Conservation (phyloP, 2,888 invertebrate species). For the Entomobrya multifasciata region DNA sequence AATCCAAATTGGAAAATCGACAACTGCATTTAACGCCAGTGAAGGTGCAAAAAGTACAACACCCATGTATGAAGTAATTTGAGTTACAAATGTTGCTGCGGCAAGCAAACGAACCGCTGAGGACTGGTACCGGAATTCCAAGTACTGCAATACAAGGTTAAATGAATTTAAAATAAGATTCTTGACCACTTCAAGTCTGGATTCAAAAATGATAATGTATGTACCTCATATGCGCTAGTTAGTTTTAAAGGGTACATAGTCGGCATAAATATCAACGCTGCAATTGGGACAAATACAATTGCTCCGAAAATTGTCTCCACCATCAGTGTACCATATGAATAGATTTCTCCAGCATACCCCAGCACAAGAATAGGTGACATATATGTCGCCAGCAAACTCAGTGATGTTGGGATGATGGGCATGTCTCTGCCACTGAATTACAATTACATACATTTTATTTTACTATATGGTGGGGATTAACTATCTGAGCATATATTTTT, state of each 20-base stretch:
- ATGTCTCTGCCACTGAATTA: slow-evolving; percentile 66
- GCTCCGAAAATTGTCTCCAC: slow-evolving; percentile 75
- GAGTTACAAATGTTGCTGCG: slow-evolving; percentile 77
- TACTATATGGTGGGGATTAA: neutral
- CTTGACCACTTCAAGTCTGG: too few species aligned
- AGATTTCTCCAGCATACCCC: slow-evolving; percentile 78
- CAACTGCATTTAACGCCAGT: slow-evolving; percentile 75
- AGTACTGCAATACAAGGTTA: slow-evolving; percentile 80
- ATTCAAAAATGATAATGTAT: too few species aligned
- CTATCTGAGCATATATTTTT: neutral
- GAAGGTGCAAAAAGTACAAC: slow-evolving; percentile 80
- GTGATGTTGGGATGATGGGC: slow-evolving; percentile 75
- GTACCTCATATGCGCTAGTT: slow-evolving; percentile 78
- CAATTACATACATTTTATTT: neutral
- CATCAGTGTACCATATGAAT: slow-evolving; percentile 77
- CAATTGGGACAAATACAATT: slow-evolving; percentile 75
- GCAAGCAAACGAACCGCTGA: slow-evolving; percentile 75
- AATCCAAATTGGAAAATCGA: slow-evolving; percentile 72
- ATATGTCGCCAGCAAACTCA: slow-evolving; percentile 77
- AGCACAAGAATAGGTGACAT: slow-evolving; percentile 77
- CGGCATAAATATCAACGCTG: slow-evolving; percentile 77
- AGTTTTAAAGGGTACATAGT: slow-evolving; percentile 74
- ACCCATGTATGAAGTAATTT: slow-evolving; percentile 80
- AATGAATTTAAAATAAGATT: too few species aligned
- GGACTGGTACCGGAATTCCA: slow-evolving; percentile 80